Evolutionary conservation across 2,113 vertebrate genomes (phyloP), one percentile per base, ranked within the genome.

Genomic region (Siniperca knerii): DNA sequence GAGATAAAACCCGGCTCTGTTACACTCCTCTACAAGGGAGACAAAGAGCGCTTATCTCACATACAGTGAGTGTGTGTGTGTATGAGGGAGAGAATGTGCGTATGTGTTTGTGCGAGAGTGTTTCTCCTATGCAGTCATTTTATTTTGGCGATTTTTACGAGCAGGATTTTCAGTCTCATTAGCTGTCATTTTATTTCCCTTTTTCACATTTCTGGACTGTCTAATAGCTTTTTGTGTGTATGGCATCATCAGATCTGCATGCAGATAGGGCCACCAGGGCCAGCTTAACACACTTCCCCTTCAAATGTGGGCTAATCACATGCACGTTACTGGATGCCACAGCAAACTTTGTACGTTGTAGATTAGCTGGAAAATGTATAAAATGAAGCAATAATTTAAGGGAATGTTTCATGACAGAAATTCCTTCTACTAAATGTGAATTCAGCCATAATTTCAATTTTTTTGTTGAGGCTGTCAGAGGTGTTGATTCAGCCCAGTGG

Each of bases 11-110:
- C 83, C 83, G 0, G 84, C 94, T 92, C 89, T 93, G 93, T 94
- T 91, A 84, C 89, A 80, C 80, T 92, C 83, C 87, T 88, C 71
- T 86, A 85, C 88, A 81, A 67, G 74, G 65, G 83, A 90, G 84
- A 95, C 94, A 95, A 92, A 94, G 92, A 89, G 77, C 29, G 46
- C 87, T 92, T 93, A 92, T 95, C 89, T 83, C 74, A 48, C 82
- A 75, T 69, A 71, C 73, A 52, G 82, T 54, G 65, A 29, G 58
- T 81, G 70, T 72, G 82, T 83, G 75, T 70, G 44, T 66, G 16
- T 18, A 16, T 9, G 71, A 20, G 23, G 29, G 80, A 48, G 58
- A 57, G 75, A 74, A 55, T 72, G 54, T 72, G 64, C 67, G 73
- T 55, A 0, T 58, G 58, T 73, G 48, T 67, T 8, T 85, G 71